Percentiles rank a stretch among this genome's conserved stretches.
Conservation (phyloP, 2,797 vertebrate species). For the Melanotaenia parkinsoni region DNA sequence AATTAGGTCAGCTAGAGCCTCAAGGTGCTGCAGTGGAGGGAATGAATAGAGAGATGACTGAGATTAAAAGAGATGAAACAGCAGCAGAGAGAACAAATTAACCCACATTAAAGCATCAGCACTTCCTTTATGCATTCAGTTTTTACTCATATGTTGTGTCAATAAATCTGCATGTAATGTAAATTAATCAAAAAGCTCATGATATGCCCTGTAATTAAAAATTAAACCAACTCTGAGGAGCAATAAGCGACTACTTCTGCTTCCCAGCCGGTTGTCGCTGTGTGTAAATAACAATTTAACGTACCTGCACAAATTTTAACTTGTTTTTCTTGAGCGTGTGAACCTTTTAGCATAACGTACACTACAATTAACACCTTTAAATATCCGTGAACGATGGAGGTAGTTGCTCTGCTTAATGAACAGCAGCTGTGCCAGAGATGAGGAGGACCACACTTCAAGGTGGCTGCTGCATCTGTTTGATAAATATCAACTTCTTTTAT, state of each 20-base stretch:
- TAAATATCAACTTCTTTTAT: slow-evolving; percentile 28
- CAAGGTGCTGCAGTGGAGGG: slow-evolving; percentile 30
- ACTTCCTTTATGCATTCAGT: background rate
- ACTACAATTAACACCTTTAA: slow-evolving; percentile 9
- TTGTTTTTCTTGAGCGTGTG: too few species aligned
- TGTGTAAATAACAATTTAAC: background rate
- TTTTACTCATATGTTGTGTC: background rate
- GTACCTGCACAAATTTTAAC: background rate
- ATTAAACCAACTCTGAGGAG: background rate
- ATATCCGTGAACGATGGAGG: background rate
- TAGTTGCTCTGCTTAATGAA: background rate
- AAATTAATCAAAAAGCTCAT: background rate
- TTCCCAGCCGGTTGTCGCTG: background rate
- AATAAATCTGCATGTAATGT: background rate
- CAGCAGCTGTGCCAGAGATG: slow-evolving; percentile 32
- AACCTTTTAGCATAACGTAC: background rate
- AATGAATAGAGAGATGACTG: background rate
- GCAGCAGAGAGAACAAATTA: background rate
- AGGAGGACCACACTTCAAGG: slow-evolving; percentile 24
- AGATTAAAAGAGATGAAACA: background rate
- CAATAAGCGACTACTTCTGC: background rate
- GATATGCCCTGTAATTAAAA: background rate
- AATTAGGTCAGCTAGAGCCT: slow-evolving; percentile 61
- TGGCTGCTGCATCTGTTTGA: slow-evolving; percentile 25
- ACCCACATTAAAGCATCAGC: background rate